Evolutionary conservation across 2,797 vertebrate species (phyloP), one percentile per base, ranked within the genome.

Genomic region (Notamacropus eugenii): DNA sequence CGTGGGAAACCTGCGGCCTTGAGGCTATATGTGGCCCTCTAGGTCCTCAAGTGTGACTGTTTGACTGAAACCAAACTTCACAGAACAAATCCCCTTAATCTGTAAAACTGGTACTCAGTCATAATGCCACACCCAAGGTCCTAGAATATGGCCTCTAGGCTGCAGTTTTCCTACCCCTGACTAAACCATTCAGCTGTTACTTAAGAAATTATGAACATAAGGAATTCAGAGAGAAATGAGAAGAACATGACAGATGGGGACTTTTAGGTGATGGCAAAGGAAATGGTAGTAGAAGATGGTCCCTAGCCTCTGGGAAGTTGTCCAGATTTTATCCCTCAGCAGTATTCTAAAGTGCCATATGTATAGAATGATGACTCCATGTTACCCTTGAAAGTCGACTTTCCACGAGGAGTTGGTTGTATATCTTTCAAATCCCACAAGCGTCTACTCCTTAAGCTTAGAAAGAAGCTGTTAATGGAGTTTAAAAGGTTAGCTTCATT

Each of bases 401-500:
- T 98, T 54, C 55, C 34, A 40, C 90, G 94, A 95, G 92, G 91
- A 94, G 92, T 91, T 96, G 5, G 40, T 55, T 29, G 57, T 95
- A 0, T 91, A 59, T 96, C 93, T 97, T 62, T 56, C 59, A 93
- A 97, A 93, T 97, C 96, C 96, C 96, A 95, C 2, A 91, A 93
- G 97, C 54, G 58, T 97, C 96, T 90, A 95, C 93, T 55, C 93
- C 74, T 95, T 95, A 97, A 94, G 3, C 96, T 93, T 93, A 96
- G 95, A 95, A 97, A 93, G 90, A 95, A 96, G 55, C 95, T 96
- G 95, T 96, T 98, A 98, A 98, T 97, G 97, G 97, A 96, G 96
- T 97, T 97, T 97, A 97, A 98, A 98, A 97, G 97, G 97, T 96
- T 97, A 96, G 91, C 59, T 96, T 98, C 97, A 97, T 97, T 98